A percentile compares a stretch with the other conserved stretches of the same genome.
These are phyloP conservation scores for Camelus dromedarius DNA, from an alignment of 2,113 vertebrate genomes.

Conservation along the genomic window DNA sequence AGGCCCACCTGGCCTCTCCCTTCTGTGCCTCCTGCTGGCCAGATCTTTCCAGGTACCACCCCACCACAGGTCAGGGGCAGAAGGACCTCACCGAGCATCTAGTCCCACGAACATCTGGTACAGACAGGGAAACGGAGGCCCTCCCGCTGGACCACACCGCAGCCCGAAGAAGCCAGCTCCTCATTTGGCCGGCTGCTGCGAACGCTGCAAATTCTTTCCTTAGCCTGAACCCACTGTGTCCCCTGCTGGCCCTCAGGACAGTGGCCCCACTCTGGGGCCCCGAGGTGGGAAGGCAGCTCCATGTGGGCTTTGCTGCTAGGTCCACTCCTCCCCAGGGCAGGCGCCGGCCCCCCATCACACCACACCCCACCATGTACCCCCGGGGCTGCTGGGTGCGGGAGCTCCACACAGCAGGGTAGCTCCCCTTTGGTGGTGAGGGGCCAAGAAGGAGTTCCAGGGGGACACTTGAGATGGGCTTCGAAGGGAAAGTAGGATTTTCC, in stretches of 20 bases:
- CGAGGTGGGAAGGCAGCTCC: background rate
- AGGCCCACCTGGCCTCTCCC: background rate
- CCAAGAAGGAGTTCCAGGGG: background rate
- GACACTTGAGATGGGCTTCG: background rate
- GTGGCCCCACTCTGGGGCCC: conserved; percentile 19
- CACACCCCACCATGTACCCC: no score
- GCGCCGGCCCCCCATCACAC: fast-evolving
- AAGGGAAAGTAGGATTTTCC: background rate
- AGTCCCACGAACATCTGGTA: no score
- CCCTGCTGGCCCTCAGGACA: no score
- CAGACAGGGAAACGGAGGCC: background rate
- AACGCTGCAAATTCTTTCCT: background rate
- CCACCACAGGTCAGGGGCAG: background rate
- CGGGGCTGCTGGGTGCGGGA: background rate
- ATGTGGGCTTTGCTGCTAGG: background rate
- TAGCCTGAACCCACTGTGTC: background rate
- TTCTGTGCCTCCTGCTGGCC: background rate
- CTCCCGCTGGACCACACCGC: no score
- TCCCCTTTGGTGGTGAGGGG: background rate
- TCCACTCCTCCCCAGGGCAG: background rate
- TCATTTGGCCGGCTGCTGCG: background rate
- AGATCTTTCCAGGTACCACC: background rate
- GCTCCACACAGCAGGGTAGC: fast-evolving
- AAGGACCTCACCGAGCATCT: background rate
- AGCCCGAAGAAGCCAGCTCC: background rate